Evolutionary conservation across 2,888 invertebrate species (phyloP), one percentile per base, ranked within the genome.

Genomic region (Thysanoteuthis rhombus): DNA sequence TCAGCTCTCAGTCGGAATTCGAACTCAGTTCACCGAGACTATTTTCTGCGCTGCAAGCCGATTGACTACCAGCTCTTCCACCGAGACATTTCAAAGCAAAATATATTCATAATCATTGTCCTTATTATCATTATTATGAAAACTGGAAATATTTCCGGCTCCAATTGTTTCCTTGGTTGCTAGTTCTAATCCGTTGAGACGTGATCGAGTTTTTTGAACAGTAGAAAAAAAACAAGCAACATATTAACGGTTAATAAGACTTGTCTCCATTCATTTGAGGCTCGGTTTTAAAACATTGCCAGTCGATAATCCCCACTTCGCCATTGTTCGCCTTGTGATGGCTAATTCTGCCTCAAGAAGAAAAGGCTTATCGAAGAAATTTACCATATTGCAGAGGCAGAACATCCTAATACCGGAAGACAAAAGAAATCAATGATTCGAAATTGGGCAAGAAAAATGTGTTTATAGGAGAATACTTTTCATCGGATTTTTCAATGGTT

Each of bases 181-280:
- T 12, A 12, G n/a, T n/a, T 75, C 16, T 75, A 75, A 75, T 75
- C 75, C 36, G n/a, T 75, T 16, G 75, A 75, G 75, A 75, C 75
- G 75, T 75, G 75, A n/a, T 75, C n/a, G 75, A 75, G 75, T 75
- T 75, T 75, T 75, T 75, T 75, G 75, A 75, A 19, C n/a, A n/a
- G 75, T 4, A 16, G n/a, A 36, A n/a, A 75, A 75, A 58, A 10
- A 75, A 3, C 3, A 12, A 75, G 16, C 4, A 25, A 52, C 25
- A 52, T 52, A 52, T 52, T 52, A 75, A n/a, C 75, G 75, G 75
- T n/a, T 75, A 36, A 75, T 75, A n/a, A n/a, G 75, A n/a, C n/a
- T 75, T 75, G 75, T 75, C 75, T 75, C 75, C n/a, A 75, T 75
- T 75, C 75, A 75, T 75, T 75, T 75, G 75, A 75, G n/a, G 75